phyloP scores from a whole-genome alignment of 2,888 invertebrate species.

The Sabatieria punctata region DNA sequence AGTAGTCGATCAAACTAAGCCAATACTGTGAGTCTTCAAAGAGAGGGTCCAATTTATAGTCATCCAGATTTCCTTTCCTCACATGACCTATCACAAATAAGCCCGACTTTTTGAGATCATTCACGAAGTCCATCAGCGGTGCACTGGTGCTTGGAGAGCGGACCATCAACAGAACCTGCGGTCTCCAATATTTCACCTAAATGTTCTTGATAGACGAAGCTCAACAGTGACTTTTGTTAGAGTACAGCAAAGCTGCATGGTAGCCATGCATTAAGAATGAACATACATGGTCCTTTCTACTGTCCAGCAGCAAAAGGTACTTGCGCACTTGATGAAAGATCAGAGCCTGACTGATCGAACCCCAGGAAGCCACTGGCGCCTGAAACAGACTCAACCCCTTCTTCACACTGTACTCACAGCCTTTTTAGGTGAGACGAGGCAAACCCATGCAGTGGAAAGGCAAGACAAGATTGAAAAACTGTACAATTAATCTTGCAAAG shows the following conservation, averaged over 20 bases:
- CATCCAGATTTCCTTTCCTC: constrained; percentile 41
- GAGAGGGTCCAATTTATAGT: constrained; percentile 48
- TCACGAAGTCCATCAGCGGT: constrained; percentile 86
- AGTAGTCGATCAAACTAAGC: constrained; percentile 80
- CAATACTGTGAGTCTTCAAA: constrained; percentile 65
- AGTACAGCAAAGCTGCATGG: not conserved
- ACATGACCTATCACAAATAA: constrained; percentile 64
- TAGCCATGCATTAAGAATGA: constrained; percentile 1
- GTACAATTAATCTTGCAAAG: too few relatives aligned
- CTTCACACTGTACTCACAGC: too few relatives aligned
- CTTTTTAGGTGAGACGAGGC: too few relatives aligned
- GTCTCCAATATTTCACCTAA: constrained; percentile 74
- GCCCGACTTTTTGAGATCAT: constrained; percentile 81
- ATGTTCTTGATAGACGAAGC: too few relatives aligned
- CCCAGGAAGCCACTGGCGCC: constrained; percentile 55
- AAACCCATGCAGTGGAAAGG: too few relatives aligned
- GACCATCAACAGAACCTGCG: constrained; percentile 81
- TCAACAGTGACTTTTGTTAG: too few relatives aligned
- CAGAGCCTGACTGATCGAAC: constrained; percentile 87
- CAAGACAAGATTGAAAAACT: too few relatives aligned
- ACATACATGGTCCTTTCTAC: constrained; percentile 78
- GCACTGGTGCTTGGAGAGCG: constrained; percentile 73
- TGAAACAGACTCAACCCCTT: too few relatives aligned
- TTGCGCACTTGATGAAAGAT: constrained; percentile 96
- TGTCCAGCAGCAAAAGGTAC: constrained; percentile 81